Evolutionary conservation across 1,140 invertebrate species (phyloP), one percentile per base, ranked within the genome.

Genomic region (Melitaea cinxia): DNA sequence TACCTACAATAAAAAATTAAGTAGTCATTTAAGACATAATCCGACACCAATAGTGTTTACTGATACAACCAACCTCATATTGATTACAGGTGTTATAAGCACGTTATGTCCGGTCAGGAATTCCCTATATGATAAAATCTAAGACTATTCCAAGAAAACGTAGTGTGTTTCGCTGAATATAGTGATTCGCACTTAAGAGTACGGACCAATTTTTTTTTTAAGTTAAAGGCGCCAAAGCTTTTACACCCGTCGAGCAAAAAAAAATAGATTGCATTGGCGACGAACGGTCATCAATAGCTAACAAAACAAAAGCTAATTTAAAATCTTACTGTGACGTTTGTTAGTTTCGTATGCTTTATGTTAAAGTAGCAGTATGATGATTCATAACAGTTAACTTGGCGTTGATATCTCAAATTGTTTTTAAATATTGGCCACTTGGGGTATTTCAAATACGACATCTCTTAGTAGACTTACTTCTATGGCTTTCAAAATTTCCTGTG

Each of bases 291-390:
- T 82, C 77, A 71, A 47, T 67, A 65, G 65, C 77, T 82, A 80
- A 52, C 54, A 76, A 88, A 87, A 86, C 79, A 88, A 88, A 77
- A 75, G 71, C 71, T 83, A 83, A 85, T 84, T 85, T 81, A 71
- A 66, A 47, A 63, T 62, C 72, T 71, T 70, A 62, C 60, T 74
- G 70, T 70, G 14, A 39, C 54, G 30, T 72, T 76, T 80, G 63
- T 50, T 61, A 73, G 65, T 55, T 56, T 61, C 14, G 65, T 70
- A 77, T 80, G 78, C 70, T 75, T 72, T 47, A 49, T 33, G 35
- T 26, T 60, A 42, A 59, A 59, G 28, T 54, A n/a, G 54, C 65
- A 28, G 6, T 60, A 65, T 65, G 61, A 50, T 68, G 54, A 65
- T 52, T 57, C 49, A 59, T 24, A 58, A 58, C 59, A 53, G 54